These are phyloP conservation scores for Scaptomyza parva DNA, from an alignment of 2,888 invertebrate genomes.

Conservation along the genomic window DNA sequence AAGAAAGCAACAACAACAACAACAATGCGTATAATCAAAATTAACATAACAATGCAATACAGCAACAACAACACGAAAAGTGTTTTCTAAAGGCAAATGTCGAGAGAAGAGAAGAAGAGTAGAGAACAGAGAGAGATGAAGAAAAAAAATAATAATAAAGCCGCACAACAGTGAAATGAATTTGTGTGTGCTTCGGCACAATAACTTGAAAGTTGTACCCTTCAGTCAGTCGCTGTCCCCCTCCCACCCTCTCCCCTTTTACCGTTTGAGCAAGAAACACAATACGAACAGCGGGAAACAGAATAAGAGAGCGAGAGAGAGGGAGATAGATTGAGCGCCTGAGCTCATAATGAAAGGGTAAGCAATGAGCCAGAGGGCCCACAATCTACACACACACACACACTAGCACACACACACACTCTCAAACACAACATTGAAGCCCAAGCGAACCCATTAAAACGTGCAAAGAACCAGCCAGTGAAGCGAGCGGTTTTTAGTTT, in stretches of 20 bases:
- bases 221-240: not conserved
- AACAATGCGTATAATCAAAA: conserved; percentile 71
- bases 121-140: no score
- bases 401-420: not conserved
- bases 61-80: conserved; percentile 42
- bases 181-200: conserved; percentile 54
- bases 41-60: conserved; percentile 75
- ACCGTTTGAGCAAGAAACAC: conserved; percentile 14
- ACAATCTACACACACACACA: not conserved
- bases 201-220: conserved; percentile 56
- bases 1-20: conserved; percentile 42
- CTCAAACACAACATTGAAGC: conserved; percentile 12
- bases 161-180: conserved; percentile 60
- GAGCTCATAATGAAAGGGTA: conserved; percentile 73
- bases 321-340: conserved; percentile 14
- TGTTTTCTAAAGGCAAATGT: conserved; percentile 47
- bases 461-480: conserved; percentile 33
- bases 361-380: conserved; percentile 42
- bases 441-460: conserved; percentile 57
- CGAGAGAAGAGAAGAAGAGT: not conserved
- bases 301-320: not conserved
- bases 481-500: conserved; percentile 39
- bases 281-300: conserved; percentile 23
- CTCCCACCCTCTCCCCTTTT: no score
- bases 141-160: conserved; percentile 32